These are phyloP conservation scores for Caenorhabditis sp. DNA, from an alignment of 2,888 invertebrate species.

Conservation along the genomic window DNA sequence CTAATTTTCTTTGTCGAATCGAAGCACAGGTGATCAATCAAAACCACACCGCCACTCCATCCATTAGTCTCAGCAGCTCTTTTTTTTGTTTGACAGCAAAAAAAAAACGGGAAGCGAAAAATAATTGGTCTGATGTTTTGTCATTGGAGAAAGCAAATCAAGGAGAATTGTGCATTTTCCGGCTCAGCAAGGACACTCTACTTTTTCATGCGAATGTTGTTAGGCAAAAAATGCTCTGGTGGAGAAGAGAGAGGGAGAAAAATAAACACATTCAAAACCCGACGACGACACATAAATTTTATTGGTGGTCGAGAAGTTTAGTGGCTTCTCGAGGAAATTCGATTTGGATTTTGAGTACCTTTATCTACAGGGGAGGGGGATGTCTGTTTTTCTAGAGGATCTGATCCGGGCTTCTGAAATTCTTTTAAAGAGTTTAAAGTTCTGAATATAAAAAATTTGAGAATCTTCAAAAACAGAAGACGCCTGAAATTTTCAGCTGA, in stretches of 20 bases:
- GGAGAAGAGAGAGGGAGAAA: background rate
- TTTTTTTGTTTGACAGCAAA: slow-evolving; percentile 8
- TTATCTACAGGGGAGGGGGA: too few species aligned
- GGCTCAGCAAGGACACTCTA: slow-evolving; percentile 34
- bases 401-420: too few species aligned
- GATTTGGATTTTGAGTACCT: too few species aligned
- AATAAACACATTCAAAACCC: slow-evolving; percentile 58
- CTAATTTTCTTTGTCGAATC: background rate
- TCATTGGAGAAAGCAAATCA: background rate
- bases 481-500: background rate
- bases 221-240: background rate
- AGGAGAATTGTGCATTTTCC: slow-evolving; percentile 37
- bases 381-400: too few species aligned
- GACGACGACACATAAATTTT: slow-evolving; percentile 65
- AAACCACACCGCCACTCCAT: slow-evolving; percentile 48
- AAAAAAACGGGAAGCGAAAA: background rate
- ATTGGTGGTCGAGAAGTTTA: slow-evolving; percentile 43
- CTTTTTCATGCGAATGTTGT: slow-evolving; percentile 29
- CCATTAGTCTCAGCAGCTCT: slow-evolving; percentile 4
- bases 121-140: slow-evolving; percentile 18
- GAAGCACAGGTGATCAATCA: slow-evolving; percentile 59
- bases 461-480: background rate
- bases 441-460: too few species aligned
- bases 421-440: too few species aligned
- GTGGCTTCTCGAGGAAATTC: background rate